Evolutionary conservation across 2,888 invertebrate genomes (phyloP).

Genomic region (Tipula confusa): DNA sequence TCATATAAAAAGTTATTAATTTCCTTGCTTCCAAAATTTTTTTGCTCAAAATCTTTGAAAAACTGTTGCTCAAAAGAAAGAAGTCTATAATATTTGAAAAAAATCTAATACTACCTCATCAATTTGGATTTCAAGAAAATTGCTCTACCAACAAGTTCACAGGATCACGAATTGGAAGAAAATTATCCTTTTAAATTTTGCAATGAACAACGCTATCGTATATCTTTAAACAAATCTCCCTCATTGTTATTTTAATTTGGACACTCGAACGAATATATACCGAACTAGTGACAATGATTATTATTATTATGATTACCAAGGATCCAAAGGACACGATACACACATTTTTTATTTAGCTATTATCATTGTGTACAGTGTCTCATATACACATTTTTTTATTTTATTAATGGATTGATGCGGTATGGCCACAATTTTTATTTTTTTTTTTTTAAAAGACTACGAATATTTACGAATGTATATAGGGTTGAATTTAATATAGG

Average conservation of each 20-base stretch:
- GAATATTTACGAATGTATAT: neutral
- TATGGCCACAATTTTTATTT: neutral
- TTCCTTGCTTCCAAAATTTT: no score
- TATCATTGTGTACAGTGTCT: neutral
- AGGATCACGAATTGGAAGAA: no score
- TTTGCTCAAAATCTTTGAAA: no score
- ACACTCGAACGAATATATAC: no score
- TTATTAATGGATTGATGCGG: conserved; percentile 4
- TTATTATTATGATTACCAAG: neutral
- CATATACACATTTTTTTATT: neutral
- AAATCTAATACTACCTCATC: no score
- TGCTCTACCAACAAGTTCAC: no score
- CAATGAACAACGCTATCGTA: neutral
- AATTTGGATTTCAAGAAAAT: no score
- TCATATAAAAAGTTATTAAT: no score
- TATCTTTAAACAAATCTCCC: neutral
- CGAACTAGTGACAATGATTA: neutral
- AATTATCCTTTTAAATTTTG: no score
- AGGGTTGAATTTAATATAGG: neutral
- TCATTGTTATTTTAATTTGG: neutral
- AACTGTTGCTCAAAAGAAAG: no score
- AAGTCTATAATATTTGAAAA: no score
- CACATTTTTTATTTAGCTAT: neutral
- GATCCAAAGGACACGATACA: neutral
- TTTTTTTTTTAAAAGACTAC: neutral